A percentile compares a stretch with the other conserved stretches of the same genome.
Conservation (phyloP, 2,797 vertebrate genomes). For the Euphonia xanthogaster region DNA sequence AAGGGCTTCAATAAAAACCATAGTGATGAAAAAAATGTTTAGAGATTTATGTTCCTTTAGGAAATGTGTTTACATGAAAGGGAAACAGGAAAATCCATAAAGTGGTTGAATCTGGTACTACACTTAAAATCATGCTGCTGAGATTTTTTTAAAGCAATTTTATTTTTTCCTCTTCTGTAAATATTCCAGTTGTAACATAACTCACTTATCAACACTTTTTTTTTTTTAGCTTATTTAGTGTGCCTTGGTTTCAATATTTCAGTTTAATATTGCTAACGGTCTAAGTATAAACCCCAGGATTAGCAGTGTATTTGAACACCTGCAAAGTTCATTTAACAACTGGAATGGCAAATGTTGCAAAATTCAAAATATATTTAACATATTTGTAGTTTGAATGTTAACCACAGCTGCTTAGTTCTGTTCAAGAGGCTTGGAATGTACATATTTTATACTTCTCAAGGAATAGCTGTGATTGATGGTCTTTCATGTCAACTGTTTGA, state of each 20-base stretch:
- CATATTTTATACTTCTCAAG: slow-evolving; percentile 63
- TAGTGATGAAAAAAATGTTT: not conserved
- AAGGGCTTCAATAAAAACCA: not conserved
- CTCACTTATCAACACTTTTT: slow-evolving; percentile 27
- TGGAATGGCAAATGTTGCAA: slow-evolving; percentile 71
- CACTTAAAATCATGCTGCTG: slow-evolving; percentile 40
- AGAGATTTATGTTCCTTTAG: not conserved
- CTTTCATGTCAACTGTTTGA: slow-evolving; percentile 61
- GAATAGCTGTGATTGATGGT: slow-evolving; percentile 63
- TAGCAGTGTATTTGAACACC: slow-evolving; percentile 75
- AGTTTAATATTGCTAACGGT: slow-evolving; percentile 69
- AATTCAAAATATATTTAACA: slow-evolving; percentile 72
- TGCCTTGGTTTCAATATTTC: slow-evolving; percentile 49
- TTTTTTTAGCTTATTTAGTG: slow-evolving; percentile 47
- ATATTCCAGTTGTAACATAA: slow-evolving; percentile 58
- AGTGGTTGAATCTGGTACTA: slow-evolving; percentile 51
- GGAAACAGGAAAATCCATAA: slow-evolving; percentile 30
- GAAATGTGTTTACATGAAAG: slow-evolving; percentile 41
- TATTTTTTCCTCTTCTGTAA: slow-evolving; percentile 57
- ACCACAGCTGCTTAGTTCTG: slow-evolving; percentile 69
- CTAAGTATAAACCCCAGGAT: slow-evolving; percentile 63
- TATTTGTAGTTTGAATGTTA: slow-evolving; percentile 70
- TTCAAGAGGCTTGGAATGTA: slow-evolving; percentile 56
- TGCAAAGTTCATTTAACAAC: slow-evolving; percentile 77
- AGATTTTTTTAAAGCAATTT: slow-evolving; percentile 2